phyloP scores from a whole-genome alignment of 2,113 vertebrate genomes.

The Nerophis ophidion region DNA sequence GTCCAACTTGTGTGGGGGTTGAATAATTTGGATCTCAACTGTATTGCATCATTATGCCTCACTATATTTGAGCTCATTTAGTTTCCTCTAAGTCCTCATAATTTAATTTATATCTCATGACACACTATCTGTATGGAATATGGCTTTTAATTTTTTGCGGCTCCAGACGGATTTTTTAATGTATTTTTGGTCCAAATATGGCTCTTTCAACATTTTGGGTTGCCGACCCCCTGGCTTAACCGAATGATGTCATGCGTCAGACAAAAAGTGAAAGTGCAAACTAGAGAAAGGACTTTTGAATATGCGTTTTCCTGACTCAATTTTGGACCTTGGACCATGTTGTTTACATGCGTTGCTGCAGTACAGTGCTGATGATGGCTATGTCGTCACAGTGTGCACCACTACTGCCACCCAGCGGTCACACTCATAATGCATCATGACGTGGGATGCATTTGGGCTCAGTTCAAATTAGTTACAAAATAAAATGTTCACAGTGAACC shows the following conservation, averaged over 20 bases:
- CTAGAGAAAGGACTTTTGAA: neutral
- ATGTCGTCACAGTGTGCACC: conserved; percentile 13
- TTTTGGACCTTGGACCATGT: neutral
- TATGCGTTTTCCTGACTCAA: neutral
- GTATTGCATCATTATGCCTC: no score
- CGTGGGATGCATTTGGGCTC: conserved; percentile 2
- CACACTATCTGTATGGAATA: no score
- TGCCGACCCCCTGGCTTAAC: neutral
- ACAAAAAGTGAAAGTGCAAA: conserved; percentile 1
- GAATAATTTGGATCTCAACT: no score
- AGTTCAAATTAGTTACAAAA: neutral
- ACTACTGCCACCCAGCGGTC: conserved; percentile 50
- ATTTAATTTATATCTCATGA: no score
- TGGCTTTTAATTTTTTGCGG: no score
- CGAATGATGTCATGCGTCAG: conserved; percentile 5
- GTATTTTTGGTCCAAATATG: no score
- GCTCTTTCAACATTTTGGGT: no score
- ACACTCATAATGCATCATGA: neutral
- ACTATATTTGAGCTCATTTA: no score
- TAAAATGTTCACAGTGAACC: conserved; percentile 1
- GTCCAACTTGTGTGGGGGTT: no score
- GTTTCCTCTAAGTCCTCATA: no score
- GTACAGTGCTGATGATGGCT: conserved; percentile 30
- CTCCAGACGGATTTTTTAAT: no score
- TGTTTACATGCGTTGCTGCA: conserved; percentile 36